Evolutionary conservation across 2,797 vertebrate genomes (phyloP).

Genomic region (Synanceia verrucosa): DNA sequence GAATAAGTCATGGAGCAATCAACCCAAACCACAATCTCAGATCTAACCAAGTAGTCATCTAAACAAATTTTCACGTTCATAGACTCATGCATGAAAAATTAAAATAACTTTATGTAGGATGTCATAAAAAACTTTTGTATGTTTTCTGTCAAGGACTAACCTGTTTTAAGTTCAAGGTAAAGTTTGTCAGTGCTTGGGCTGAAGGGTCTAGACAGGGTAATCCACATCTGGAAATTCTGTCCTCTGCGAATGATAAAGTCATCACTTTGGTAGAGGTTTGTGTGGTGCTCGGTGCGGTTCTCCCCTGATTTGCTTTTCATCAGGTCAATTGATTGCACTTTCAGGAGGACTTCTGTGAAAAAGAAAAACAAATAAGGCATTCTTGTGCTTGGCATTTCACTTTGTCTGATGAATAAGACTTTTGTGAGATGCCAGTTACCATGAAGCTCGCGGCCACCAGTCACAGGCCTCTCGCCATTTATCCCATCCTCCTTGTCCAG

Average conservation of each 20-base stretch:
- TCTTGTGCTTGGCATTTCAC: background rate
- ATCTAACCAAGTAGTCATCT: no score
- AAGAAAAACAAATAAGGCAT: slow-evolving; percentile 19
- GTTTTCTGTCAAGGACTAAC: slow-evolving; percentile 68
- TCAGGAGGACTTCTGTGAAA: slow-evolving; percentile 80
- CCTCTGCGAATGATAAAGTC: slow-evolving; percentile 87
- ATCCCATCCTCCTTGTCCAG: background rate
- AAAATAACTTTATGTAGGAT: no score
- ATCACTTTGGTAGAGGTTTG: slow-evolving; percentile 82
- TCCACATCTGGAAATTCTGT: slow-evolving; percentile 84
- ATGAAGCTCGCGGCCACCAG: slow-evolving; percentile 22
- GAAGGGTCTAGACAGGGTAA: slow-evolving; percentile 82
- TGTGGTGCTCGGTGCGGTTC: slow-evolving; percentile 85
- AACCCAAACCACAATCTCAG: no score
- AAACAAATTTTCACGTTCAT: no score
- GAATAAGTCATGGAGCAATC: no score
- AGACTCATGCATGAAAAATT: no score
- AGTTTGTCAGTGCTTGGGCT: slow-evolving; percentile 78
- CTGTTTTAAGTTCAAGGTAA: slow-evolving; percentile 83
- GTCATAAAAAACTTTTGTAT: no score
- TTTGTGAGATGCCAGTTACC: slow-evolving; percentile 47
- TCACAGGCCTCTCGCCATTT: slow-evolving; percentile 27
- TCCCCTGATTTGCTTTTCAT: slow-evolving; percentile 75
- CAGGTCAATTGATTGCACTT: slow-evolving; percentile 84
- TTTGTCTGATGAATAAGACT: background rate